Evolutionary conservation across 2,113 vertebrate genomes (phyloP), one percentile per base, ranked within the genome.

Genomic region (Myxocyprinus asiaticus): DNA sequence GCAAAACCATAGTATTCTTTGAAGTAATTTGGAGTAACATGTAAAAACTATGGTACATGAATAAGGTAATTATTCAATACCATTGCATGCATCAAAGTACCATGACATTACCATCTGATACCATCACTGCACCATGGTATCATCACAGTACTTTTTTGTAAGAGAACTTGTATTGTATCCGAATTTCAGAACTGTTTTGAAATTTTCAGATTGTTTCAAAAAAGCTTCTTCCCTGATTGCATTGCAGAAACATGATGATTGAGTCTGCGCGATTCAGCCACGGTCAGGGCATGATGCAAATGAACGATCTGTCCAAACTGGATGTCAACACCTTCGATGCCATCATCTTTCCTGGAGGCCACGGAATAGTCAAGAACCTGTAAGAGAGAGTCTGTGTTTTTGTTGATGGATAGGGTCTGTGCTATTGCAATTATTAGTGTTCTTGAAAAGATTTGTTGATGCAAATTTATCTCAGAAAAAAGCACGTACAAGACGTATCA

Each of bases 281-380:
- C 4, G 86, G 89, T 4, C 87, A 91, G 56, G 91, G 89, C 61
- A 84, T 45, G 85, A 88, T 81, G 81, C 89, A 92, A 72, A 90
- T 92, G 87, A 88, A 92, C 14, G 92, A 92, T 66, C 85, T 93
- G 53, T 84, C 90, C 74, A 89, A 84, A 80, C 86, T 93, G 85
- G 91, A 92, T 11, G 89, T 79, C 67, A 91, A 86, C 87, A 89
- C 72, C 80, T 92, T 91, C 51, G 91, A 93, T 64, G 92, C 83
- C 0, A 70, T 93, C 82, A 92, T 93, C 80, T 93, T 93, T 12
- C 92, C 92, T 17, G 91, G 92, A 78, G 92, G 91, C 11, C 87
- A 92, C 0, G 92, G 92, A 8, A 44, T 91, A 82, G 85, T 79
- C 83, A 93, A 93, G 83, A 93, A 93, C 73, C 85, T 92, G 91